These are phyloP conservation scores for Tetramorium simillimum DNA, from an alignment of 1,140 invertebrate genomes.

Conservation along the genomic window DNA sequence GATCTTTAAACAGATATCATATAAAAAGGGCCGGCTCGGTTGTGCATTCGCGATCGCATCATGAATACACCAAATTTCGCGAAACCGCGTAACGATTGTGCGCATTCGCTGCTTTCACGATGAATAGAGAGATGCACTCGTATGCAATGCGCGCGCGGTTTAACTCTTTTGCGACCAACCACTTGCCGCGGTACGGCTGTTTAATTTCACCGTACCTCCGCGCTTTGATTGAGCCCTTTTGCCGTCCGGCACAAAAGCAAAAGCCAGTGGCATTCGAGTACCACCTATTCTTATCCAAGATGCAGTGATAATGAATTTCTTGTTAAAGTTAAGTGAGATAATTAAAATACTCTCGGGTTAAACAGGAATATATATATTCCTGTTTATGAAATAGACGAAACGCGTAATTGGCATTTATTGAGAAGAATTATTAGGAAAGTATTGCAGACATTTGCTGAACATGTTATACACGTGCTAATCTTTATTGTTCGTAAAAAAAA, in stretches of 20 bases:
- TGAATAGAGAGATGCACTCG: slow-evolving; percentile 29
- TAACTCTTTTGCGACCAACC: slow-evolving; percentile 42
- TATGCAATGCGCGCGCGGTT: slow-evolving; percentile 23
- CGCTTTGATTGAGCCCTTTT: slow-evolving; percentile 22
- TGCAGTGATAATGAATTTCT: slow-evolving; percentile 18
- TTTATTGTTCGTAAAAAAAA: too few species aligned
- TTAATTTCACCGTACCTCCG: slow-evolving; percentile 21
- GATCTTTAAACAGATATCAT: slow-evolving; percentile 10
- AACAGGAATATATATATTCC: not conserved
- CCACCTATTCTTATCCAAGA: slow-evolving; percentile 32
- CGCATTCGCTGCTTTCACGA: not conserved
- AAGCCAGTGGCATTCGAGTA: slow-evolving; percentile 3
- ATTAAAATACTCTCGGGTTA: slow-evolving; percentile 3
- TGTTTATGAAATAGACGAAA: not conserved
- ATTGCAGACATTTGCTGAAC: not conserved
- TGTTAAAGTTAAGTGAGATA: not conserved
- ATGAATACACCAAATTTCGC: not conserved
- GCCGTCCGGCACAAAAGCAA: slow-evolving; percentile 4
- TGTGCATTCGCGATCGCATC: slow-evolving; percentile 21
- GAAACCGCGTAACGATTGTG: slow-evolving; percentile 17
- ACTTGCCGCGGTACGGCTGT: slow-evolving; percentile 15
- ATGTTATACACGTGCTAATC: not conserved
- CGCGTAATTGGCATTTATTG: not conserved
- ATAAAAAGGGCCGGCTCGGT: not conserved
- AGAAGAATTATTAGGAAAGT: not conserved